Percentiles rank a stretch among this genome's conserved stretches.
phyloP scores from a whole-genome alignment of 2,113 vertebrate species.

The Hippolais icterina region DNA sequence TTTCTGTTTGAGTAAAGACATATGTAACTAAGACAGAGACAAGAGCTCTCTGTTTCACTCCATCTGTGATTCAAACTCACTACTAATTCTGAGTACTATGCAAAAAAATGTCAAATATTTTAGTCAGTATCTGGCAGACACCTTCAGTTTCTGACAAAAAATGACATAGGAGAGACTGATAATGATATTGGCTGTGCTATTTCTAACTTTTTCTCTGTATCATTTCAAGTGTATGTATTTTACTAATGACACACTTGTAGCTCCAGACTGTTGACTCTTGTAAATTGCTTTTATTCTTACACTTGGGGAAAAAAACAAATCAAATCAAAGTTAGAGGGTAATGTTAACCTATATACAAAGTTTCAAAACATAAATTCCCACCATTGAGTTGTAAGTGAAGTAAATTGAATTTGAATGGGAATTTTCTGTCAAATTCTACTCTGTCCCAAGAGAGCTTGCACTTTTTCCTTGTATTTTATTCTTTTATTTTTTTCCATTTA shows the following conservation, averaged over 20 bases:
- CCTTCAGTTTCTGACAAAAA: not conserved
- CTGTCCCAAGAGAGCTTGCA: not conserved
- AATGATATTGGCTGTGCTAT: not conserved
- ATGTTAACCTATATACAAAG: not conserved
- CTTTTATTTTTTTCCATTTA: not conserved
- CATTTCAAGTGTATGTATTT: not conserved
- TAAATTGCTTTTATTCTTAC: not conserved
- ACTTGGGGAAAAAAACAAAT: not conserved
- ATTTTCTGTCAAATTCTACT: not conserved
- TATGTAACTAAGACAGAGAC: slow-evolving; percentile 38
- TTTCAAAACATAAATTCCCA: not conserved
- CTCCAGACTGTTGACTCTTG: not conserved
- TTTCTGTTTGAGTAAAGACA: slow-evolving; percentile 36
- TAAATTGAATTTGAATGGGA: not conserved
- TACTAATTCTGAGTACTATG: not conserved
- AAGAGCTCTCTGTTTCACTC: slow-evolving; percentile 17
- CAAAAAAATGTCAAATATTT: not conserved
- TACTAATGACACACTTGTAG: not conserved
- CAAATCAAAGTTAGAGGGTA: not conserved
- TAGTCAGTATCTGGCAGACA: not conserved
- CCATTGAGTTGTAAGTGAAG: not conserved
- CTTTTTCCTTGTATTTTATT: no score
- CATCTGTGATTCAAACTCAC: slow-evolving; percentile 36
- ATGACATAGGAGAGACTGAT: not conserved
- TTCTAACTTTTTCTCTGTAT: not conserved